These are phyloP conservation scores for Megaustenia siamemsis DNA, from an alignment of 2,888 invertebrate species.

Conservation along the genomic window DNA sequence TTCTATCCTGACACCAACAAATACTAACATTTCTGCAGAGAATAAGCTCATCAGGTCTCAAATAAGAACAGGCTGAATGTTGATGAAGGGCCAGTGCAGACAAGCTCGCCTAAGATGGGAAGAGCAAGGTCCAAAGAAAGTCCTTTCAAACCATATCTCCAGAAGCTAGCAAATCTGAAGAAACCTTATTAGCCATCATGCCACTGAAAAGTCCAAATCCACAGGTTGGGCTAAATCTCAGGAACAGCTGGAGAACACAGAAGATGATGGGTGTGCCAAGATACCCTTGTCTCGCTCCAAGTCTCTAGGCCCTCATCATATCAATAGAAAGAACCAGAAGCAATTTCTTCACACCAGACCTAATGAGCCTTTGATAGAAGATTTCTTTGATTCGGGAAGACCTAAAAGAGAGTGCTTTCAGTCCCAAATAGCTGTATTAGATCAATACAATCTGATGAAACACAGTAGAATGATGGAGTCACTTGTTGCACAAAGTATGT, in stretches of 20 bases:
- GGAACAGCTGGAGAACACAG: slow-evolving; percentile 9
- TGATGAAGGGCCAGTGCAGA: slow-evolving; percentile 46
- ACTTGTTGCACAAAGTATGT: slow-evolving; percentile 6
- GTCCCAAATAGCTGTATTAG: slow-evolving; percentile 25
- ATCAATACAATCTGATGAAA: slow-evolving; percentile 38
- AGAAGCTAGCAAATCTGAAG: slow-evolving; percentile 43
- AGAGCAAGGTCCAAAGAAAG: slow-evolving; percentile 26
- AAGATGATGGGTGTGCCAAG: neutral
- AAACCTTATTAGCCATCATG: slow-evolving; percentile 44
- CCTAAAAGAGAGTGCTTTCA: neutral
- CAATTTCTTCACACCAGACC: neutral
- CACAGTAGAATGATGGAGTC: slow-evolving; percentile 49
- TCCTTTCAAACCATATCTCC: slow-evolving; percentile 41
- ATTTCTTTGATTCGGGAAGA: neutral
- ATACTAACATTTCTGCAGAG: neutral
- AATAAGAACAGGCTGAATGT: neutral
- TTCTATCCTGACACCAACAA: neutral
- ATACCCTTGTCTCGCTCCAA: slow-evolving; percentile 19
- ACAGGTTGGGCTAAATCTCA: slow-evolving; percentile 40
- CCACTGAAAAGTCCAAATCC: slow-evolving; percentile 19
- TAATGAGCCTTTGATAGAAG: slow-evolving; percentile 43
- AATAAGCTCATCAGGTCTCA: neutral
- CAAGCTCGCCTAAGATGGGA: slow-evolving; percentile 49
- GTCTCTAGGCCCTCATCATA: slow-evolving; percentile 48
- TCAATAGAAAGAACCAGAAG: slow-evolving; percentile 8